Conservation (phyloP, 1,140 invertebrate species). For the Antheraea pernyi region DNA sequence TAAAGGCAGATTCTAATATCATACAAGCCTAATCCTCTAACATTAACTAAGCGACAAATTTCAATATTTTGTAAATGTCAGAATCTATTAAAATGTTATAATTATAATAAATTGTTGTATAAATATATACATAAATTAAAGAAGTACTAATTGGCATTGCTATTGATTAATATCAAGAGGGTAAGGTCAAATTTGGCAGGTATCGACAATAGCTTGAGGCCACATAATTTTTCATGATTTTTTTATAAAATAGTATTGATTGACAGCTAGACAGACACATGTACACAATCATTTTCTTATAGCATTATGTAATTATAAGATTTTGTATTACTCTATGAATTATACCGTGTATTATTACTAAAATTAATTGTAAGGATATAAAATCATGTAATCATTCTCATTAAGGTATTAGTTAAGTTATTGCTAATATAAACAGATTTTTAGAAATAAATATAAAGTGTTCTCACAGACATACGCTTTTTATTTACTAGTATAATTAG, state of each 20-base stretch:
- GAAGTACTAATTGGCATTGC: not conserved
- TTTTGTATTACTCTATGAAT: not conserved
- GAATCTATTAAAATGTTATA: not conserved
- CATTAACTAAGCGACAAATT: not conserved
- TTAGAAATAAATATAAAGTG: not conserved
- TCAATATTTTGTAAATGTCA: not conserved
- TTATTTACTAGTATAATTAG: not conserved
- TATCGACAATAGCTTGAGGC: not conserved
- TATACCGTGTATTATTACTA: not conserved
- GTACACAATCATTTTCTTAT: not conserved
- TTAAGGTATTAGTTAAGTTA: not conserved
- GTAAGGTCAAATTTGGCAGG: not conserved
- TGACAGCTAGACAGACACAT: not conserved
- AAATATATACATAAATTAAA: conserved; percentile 7
- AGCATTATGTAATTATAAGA: not conserved
- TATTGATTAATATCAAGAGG: not conserved
- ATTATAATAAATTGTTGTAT: not conserved
- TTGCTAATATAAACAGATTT: not conserved
- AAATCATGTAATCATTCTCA: not conserved
- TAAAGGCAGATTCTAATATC: conserved; percentile 37
- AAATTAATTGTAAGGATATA: not conserved
- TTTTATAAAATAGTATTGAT: not conserved
- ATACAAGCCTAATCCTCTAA: not conserved
- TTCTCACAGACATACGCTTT: not conserved
- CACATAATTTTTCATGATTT: not conserved